Evolutionary conservation across 2,888 invertebrate genomes (phyloP).

Genomic region (Ectropis crepuscularia): DNA sequence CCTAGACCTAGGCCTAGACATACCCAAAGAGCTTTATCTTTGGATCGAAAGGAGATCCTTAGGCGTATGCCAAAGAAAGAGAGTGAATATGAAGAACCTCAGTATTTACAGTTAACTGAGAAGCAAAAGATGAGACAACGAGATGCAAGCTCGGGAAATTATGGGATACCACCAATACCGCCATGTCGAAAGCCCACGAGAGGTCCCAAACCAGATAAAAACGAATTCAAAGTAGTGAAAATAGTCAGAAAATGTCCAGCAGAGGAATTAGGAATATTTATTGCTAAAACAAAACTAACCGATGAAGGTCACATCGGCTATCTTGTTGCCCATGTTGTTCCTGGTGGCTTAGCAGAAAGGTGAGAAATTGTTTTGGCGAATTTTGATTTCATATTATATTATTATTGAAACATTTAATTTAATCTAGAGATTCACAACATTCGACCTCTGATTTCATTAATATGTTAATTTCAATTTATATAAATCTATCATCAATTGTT

Average conservation of each 20-base stretch:
- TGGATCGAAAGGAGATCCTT: constrained; percentile 83
- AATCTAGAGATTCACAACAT: too few species aligned
- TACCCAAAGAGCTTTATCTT: constrained; percentile 81
- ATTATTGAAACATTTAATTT: too few species aligned
- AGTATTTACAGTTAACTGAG: constrained; percentile 77
- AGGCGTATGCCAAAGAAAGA: constrained; percentile 77
- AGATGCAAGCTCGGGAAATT: constrained; percentile 66
- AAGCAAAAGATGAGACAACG: constrained; percentile 80
- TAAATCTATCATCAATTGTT: too few species aligned
- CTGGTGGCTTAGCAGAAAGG: constrained; percentile 88
- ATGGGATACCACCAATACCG: constrained; percentile 81
- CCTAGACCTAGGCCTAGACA: constrained; percentile 68
- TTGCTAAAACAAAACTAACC: constrained; percentile 87
- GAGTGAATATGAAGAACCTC: constrained; percentile 71
- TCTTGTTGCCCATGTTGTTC: constrained; percentile 89
- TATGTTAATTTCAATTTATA: too few species aligned
- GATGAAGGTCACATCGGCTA: constrained; percentile 87
- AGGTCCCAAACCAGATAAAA: constrained; percentile 64
- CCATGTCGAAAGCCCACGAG: constrained; percentile 72
- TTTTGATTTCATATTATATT: too few species aligned
- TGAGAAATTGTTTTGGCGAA: constrained; percentile 61
- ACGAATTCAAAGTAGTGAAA: constrained; percentile 81
- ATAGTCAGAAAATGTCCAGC: constrained; percentile 82
- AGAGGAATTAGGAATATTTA: constrained; percentile 89
- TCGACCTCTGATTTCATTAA: neutral